Evolutionary conservation across 64 coral and sea anemone species (phyloP).

Genomic region (Catalaphyllia jardinei): DNA sequence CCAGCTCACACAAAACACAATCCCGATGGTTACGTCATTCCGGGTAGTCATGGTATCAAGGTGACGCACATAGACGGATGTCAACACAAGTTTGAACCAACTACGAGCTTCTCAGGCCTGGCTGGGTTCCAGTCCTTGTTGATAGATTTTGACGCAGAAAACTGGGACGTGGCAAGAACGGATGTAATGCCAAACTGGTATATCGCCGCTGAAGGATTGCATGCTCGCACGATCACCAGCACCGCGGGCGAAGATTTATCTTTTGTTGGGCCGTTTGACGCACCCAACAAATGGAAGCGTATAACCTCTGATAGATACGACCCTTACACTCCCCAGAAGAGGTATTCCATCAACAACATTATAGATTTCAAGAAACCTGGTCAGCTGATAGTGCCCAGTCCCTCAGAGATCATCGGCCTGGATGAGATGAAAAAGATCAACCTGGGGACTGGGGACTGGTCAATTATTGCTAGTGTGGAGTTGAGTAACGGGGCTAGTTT

Average conservation of each 20-base stretch:
- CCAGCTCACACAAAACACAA: slow-evolving; percentile 86
- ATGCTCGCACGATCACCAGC: slow-evolving; percentile 88
- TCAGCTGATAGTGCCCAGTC: slow-evolving; percentile 71
- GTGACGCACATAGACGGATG: slow-evolving; percentile 84
- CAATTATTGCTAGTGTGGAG: slow-evolving; percentile 11
- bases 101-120: slow-evolving; percentile 64
- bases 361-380: slow-evolving; percentile 53
- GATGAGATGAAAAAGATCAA: slow-evolving; percentile 65
- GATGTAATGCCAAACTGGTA: slow-evolving; percentile 95
- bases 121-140: slow-evolving; percentile 38
- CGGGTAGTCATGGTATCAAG: slow-evolving; percentile 44
- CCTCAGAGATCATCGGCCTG: slow-evolving; percentile 36
- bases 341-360: slow-evolving; percentile 66
- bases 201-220: slow-evolving; percentile 87
- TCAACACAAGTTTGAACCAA: slow-evolving; percentile 87
- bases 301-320: slow-evolving; percentile 69
- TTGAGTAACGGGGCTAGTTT: slow-evolving; percentile 51
- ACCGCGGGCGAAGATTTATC: slow-evolving; percentile 73
- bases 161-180: slow-evolving; percentile 84
- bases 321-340: slow-evolving; percentile 66
- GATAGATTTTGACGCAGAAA: slow-evolving; percentile 73
- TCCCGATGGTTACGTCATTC: slow-evolving; percentile 68
- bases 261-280: slow-evolving; percentile 70
- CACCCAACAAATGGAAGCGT: slow-evolving; percentile 75
- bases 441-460: slow-evolving; percentile 73